Percentiles rank a stretch among this genome's conserved stretches.
phyloP scores from a whole-genome alignment of 1,140 invertebrate genomes.

The Bemisia tabaci region DNA sequence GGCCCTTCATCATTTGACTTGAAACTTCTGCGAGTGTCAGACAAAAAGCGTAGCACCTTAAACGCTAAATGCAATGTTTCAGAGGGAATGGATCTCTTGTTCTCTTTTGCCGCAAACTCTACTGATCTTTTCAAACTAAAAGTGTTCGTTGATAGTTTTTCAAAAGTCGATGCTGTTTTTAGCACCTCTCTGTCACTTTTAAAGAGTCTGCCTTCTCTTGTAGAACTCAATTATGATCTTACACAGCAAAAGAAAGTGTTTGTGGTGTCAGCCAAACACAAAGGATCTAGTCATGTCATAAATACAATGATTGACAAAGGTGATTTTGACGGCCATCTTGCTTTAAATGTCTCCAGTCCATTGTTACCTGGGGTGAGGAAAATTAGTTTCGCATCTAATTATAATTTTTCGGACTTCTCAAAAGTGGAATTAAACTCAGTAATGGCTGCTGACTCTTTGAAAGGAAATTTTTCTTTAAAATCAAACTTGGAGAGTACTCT shows the following conservation, averaged over 20 bases:
- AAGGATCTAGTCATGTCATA: background rate
- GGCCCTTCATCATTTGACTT: background rate
- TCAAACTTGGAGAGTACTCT: background rate
- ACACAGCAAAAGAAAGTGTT: background rate
- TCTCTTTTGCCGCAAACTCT: background rate
- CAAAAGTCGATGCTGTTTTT: background rate
- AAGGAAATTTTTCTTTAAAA: background rate
- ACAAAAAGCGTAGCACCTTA: background rate
- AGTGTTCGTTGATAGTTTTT: background rate
- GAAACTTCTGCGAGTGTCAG: background rate
- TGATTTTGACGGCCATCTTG: background rate
- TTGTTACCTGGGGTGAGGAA: background rate
- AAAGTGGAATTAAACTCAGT: background rate
- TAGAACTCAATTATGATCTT: background rate
- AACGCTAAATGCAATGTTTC: background rate
- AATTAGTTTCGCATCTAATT: background rate
- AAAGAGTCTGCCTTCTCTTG: background rate
- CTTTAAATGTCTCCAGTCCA: background rate
- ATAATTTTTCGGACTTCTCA: background rate
- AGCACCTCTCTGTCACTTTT: background rate
- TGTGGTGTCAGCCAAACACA: background rate
- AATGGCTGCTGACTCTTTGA: background rate
- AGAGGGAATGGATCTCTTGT: background rate
- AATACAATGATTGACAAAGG: background rate
- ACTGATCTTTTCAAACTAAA: background rate